Evolutionary conservation across 2,113 vertebrate genomes (phyloP).

Genomic region (Budorcas taxicolor): DNA sequence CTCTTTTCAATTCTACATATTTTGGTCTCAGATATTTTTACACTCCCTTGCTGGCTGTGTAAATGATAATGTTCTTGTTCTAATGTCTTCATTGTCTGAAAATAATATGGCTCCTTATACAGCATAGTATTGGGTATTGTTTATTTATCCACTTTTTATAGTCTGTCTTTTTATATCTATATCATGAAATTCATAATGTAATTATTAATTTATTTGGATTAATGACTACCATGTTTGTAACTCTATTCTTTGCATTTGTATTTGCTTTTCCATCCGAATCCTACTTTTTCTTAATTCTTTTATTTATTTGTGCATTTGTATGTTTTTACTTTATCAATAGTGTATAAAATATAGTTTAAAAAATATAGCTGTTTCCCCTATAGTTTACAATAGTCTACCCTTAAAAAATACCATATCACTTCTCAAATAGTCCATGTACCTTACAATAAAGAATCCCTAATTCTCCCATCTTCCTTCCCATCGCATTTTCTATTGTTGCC

Average conservation of each 20-base stretch:
- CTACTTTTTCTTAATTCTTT: not conserved
- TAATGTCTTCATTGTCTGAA: not conserved
- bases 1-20: not conserved
- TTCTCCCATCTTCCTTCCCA: not conserved
- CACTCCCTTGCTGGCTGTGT: not conserved
- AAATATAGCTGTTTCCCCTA: not conserved
- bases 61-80: not conserved
- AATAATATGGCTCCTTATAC: not conserved
- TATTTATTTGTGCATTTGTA: not conserved
- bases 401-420: not conserved
- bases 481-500: not conserved
- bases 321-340: not conserved
- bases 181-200: not conserved
- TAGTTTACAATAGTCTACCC: not conserved
- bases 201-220: not conserved
- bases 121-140: not conserved
- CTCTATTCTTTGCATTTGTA: not conserved
- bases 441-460: not conserved
- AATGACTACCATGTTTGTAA: not conserved
- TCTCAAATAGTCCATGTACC: not conserved
- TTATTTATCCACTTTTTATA: not conserved
- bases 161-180: not conserved
- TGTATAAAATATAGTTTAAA: not conserved
- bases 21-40: not conserved
- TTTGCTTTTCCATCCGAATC: not conserved